phyloP scores from a whole-genome alignment of 2,797 vertebrate genomes.

The Scyliorhinus canicula region DNA sequence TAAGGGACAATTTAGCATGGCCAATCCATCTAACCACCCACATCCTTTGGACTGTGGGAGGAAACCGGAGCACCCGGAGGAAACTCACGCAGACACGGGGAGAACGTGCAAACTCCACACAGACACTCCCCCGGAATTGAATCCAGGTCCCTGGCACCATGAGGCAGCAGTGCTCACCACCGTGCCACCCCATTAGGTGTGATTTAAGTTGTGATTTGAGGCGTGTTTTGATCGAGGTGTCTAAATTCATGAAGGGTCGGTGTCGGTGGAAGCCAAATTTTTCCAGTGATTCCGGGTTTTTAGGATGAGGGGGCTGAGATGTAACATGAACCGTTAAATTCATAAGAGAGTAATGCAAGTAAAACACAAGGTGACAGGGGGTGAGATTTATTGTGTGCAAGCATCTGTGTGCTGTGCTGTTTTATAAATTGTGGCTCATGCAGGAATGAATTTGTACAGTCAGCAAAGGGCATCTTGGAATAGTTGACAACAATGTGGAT shows the following conservation, averaged over 20 bases:
- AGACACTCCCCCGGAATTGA: too few relatives aligned
- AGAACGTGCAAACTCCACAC: too few relatives aligned
- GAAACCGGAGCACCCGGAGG: too few relatives aligned
- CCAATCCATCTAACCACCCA: too few relatives aligned
- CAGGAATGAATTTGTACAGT: background rate
- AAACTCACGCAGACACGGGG: too few relatives aligned
- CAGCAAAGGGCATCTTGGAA: background rate
- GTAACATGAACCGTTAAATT: background rate
- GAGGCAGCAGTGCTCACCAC: too few relatives aligned
- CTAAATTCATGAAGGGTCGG: background rate
- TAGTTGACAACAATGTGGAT: background rate
- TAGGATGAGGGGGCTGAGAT: background rate
- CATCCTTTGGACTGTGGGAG: too few relatives aligned
- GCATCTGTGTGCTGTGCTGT: background rate
- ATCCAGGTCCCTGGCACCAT: too few relatives aligned
- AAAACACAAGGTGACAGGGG: background rate
- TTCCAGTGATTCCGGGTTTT: background rate
- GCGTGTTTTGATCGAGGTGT: background rate
- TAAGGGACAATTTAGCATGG: too few relatives aligned
- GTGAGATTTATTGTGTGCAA: background rate
- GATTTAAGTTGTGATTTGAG: too few relatives aligned
- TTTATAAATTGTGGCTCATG: background rate
- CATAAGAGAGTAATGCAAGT: background rate
- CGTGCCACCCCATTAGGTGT: too few relatives aligned
- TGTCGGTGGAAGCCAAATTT: background rate